These are phyloP conservation scores for Riparia riparia DNA, from an alignment of 2,113 vertebrate species.

Conservation along the genomic window DNA sequence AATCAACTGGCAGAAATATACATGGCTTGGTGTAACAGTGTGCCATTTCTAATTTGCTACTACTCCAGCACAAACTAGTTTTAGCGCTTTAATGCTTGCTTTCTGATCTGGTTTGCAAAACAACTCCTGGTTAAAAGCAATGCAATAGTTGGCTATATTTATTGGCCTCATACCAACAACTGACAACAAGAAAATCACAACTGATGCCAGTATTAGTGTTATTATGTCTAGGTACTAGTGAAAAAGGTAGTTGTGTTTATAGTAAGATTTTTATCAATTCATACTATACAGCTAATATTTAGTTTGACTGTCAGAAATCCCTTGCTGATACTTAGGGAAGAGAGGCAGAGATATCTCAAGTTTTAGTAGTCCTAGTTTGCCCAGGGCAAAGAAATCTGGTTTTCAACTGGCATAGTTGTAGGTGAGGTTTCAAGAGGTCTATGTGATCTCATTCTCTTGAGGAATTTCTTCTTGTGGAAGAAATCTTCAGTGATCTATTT, in stretches of 20 bases:
- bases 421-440: background rate
- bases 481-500: background rate
- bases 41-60: conserved; percentile 36
- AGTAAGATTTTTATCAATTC: background rate
- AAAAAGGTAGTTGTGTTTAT: background rate
- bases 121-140: background rate
- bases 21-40: background rate
- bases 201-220: background rate
- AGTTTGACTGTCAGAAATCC: background rate
- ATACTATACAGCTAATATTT: background rate
- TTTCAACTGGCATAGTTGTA: background rate
- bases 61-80: conserved; percentile 42
- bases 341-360: background rate
- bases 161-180: background rate
- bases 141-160: background rate
- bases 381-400: background rate
- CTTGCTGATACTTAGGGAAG: background rate
- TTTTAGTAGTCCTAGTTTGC: background rate
- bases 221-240: background rate
- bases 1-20: conserved; percentile 42
- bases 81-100: background rate
- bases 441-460: background rate
- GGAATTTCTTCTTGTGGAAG: background rate
- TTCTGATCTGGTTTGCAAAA: background rate
- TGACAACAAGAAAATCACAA: conserved; percentile 14